Percentiles rank a stretch among this genome's conserved stretches.
phyloP scores from a whole-genome alignment of 2,113 vertebrate species.

The Pangasianodon gigas region DNA sequence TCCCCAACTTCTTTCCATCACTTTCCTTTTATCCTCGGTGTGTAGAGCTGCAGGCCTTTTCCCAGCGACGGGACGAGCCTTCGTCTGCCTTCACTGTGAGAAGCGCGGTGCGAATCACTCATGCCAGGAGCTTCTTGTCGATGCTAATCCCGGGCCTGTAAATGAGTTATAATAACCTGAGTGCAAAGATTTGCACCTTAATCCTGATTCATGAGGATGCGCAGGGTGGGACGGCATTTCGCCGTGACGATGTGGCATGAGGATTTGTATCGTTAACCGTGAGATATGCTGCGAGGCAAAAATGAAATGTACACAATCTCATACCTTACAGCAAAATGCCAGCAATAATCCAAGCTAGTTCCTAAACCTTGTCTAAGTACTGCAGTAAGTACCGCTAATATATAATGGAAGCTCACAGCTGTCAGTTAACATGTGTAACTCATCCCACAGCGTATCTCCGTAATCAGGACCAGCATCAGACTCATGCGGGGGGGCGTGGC shows the following conservation, averaged over 20 bases:
- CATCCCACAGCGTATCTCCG: background rate
- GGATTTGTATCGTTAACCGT: conserved; percentile 13
- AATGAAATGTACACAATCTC: background rate
- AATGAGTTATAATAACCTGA: conserved; percentile 30
- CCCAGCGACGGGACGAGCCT: conserved; percentile 20
- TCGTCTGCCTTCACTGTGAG: conserved; percentile 7
- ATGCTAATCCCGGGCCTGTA: conserved; percentile 23
- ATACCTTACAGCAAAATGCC: background rate
- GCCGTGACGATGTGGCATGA: background rate
- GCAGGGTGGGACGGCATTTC: background rate
- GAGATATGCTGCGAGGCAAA: background rate
- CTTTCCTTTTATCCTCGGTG: conserved; percentile 43
- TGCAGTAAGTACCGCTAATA: too few relatives aligned
- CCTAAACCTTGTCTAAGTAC: background rate
- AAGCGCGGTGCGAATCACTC: background rate
- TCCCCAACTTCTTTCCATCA: conserved; percentile 53
- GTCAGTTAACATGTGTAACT: background rate
- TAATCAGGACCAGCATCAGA: background rate
- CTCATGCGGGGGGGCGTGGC: background rate
- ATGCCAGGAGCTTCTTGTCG: conserved; percentile 24
- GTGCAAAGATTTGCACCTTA: conserved; percentile 7
- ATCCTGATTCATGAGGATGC: conserved; percentile 28
- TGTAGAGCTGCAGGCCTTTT: conserved; percentile 46
- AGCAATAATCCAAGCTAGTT: background rate
- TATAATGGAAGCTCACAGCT: background rate